phyloP scores from a whole-genome alignment of 2,113 vertebrate genomes.

The Lasiurus borealis region DNA sequence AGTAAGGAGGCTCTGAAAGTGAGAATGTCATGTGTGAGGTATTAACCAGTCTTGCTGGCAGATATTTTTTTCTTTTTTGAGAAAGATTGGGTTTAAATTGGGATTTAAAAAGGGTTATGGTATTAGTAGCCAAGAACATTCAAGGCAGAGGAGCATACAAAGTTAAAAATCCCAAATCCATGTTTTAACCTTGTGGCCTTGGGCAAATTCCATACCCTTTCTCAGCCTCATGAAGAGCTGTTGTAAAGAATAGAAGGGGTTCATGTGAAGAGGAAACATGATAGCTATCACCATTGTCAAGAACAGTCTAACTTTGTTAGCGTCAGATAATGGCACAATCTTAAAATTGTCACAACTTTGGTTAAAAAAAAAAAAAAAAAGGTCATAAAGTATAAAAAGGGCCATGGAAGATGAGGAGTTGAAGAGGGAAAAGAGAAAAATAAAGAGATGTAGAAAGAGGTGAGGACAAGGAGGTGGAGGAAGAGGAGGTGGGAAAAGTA shows the following conservation, averaged over 20 bases:
- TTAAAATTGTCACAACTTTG: not conserved
- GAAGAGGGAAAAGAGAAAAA: not conserved
- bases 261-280: not conserved
- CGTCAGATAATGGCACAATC: not conserved
- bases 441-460: not conserved
- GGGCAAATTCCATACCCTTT: not conserved
- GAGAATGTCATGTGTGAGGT: not conserved
- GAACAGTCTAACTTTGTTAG: not conserved
- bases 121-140: not conserved
- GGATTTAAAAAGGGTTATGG: not conserved
- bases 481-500: not conserved
- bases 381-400: not conserved
- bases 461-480: not conserved
- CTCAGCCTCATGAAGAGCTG: not conserved
- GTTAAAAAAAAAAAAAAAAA: not conserved
- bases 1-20: not conserved
- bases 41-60: not conserved
- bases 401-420: not conserved
- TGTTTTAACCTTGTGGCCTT: not conserved
- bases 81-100: not conserved
- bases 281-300: not conserved
- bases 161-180: not conserved
- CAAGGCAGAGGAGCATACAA: not conserved
- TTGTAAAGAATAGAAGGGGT: not conserved
- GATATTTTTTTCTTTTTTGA: not conserved